A percentile compares a stretch with the other conserved stretches of the same genome.
phyloP scores from a whole-genome alignment of 2,888 invertebrate genomes.

The Lepidochitona cinerea region DNA sequence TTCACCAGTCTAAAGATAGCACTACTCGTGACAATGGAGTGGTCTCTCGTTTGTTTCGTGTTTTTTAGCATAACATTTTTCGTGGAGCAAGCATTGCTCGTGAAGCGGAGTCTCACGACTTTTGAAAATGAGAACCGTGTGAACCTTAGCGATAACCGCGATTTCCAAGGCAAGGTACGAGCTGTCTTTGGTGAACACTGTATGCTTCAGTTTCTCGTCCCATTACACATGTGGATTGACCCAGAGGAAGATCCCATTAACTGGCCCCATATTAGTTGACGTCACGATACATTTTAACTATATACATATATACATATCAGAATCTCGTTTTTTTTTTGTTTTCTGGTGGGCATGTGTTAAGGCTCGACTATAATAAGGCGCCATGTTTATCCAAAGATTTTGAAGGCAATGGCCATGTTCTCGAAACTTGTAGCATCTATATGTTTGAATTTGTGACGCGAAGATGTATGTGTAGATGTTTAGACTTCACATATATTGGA shows the following conservation, averaged over 20 bases:
- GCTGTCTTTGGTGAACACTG: conserved; percentile 58
- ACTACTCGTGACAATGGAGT: not conserved
- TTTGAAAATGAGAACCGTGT: not conserved
- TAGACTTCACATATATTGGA: too few relatives aligned
- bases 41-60: not conserved
- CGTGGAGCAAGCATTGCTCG: not conserved
- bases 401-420: too few relatives aligned
- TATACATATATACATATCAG: too few relatives aligned
- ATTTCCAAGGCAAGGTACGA: conserved; percentile 31
- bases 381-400: too few relatives aligned
- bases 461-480: too few relatives aligned
- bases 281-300: too few relatives aligned
- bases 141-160: not conserved
- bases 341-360: too few relatives aligned
- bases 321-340: too few relatives aligned
- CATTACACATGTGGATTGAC: conserved; percentile 48
- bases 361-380: too few relatives aligned
- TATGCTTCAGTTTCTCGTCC: conserved; percentile 54
- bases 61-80: not conserved
- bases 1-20: not conserved
- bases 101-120: not conserved
- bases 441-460: too few relatives aligned
- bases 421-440: too few relatives aligned
- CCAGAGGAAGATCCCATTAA: conserved; percentile 51
- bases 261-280: conserved; percentile 43